Base-by-base conservation (phyloP, 2,888 invertebrate species). In the Dryobotodes eremita region DNA sequence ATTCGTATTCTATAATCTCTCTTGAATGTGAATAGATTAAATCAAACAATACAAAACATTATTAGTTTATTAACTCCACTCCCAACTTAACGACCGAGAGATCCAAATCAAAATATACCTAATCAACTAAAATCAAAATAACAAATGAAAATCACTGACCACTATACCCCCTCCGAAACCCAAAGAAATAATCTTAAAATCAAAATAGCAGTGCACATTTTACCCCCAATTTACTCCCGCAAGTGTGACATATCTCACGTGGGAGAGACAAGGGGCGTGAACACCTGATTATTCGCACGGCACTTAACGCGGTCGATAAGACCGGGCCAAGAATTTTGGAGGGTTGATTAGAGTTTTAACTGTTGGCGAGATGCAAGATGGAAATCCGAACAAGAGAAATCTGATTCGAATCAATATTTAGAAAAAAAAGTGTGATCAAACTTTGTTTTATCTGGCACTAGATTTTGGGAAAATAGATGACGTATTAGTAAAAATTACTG, bases 231-330 rank as follows among this genome's bases (percentile, higher is more conserved):
- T 92, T 88, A 81, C 76, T 66, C 79, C 73, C 78, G 86, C 92
- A 88, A 90, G 89, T 93, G 92, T 85, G 79, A 79, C 85, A 73
- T 83, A 77, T 91, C 92, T 78, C 91, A 92, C 89, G 88, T 81
- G 75, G 65, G 75, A 59, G 70, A 65, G 78, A 86, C 72, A 64
- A 61, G 85, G 86, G 87, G 83, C 72, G 89, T 81, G 86, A 13
- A 57, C 93, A 93, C 91, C 92, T 93, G 93, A 74, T 31, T n/a
- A 8, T 77, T 93, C 93, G 79, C 93, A 93, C 93, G 91, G 89
- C 92, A 93, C 93, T 93, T 92, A 92, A 80, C 78, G 81, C 85
- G 84, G 88, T 88, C 85, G 86, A 87, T 85, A 89, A 83, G 84
- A 84, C 73, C 57, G 76, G 36, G 59, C 55, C n/a, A 83, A 85